phyloP scores from a whole-genome alignment of 2,888 invertebrate genomes.

The Drosophila tanythrix region DNA sequence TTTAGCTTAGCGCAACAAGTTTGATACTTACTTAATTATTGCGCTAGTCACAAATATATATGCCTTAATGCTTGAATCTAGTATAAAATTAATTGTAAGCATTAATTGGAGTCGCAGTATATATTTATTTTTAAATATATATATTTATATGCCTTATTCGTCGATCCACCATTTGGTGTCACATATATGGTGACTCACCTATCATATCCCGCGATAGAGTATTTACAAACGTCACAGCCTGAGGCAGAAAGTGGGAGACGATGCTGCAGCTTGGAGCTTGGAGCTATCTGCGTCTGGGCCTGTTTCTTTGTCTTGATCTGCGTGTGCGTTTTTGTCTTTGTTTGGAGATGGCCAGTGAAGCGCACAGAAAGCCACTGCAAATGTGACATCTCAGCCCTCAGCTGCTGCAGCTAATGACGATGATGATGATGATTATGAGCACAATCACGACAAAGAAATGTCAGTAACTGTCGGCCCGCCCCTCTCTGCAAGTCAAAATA shows the following conservation, averaged over 20 bases:
- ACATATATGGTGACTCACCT: background rate
- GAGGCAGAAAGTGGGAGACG: constrained; percentile 29
- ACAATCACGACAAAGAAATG: constrained; percentile 70
- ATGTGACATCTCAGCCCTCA: constrained; percentile 12
- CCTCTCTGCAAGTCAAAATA: constrained; percentile 5
- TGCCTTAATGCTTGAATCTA: background rate
- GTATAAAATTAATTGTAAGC: background rate
- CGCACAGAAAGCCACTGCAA: constrained; percentile 44
- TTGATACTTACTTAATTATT: background rate
- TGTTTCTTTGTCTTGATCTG: constrained; percentile 39
- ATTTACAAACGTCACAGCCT: constrained; percentile 26
- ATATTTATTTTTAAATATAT: background rate
- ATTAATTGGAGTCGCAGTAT: background rate
- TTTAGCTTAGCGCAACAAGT: background rate
- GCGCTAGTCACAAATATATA: no score
- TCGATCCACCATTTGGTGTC: background rate
- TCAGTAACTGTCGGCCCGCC: constrained; percentile 27
- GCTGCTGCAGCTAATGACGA: constrained; percentile 1
- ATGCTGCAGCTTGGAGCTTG: constrained; percentile 22
- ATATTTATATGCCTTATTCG: no score
- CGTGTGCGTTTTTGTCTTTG: constrained; percentile 34
- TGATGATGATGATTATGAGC: constrained; percentile 9
- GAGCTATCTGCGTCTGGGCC: constrained; percentile 23
- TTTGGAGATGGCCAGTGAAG: constrained; percentile 56
- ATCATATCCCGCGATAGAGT: constrained; percentile 16